Percentiles rank a stretch among this genome's conserved stretches.
Conservation (phyloP, 2,797 vertebrate genomes). For the Tympanoctomys barrerae region DNA sequence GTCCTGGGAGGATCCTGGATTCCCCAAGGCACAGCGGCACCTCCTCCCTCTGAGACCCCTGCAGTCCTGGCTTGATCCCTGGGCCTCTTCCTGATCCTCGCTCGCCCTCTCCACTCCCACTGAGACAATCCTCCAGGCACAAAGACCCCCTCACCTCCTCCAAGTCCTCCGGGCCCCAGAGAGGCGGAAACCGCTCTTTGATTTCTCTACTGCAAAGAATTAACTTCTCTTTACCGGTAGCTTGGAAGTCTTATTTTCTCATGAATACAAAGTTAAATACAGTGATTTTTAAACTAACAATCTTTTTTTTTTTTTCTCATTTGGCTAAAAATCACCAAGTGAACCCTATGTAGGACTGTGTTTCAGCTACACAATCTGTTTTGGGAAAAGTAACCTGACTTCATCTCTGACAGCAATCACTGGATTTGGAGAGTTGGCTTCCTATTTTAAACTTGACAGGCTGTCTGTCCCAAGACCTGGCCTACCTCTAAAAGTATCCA, state of each 20-base stretch:
- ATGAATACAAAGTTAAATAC: slow-evolving; percentile 64
- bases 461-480: not conserved
- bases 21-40: not conserved
- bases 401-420: not conserved
- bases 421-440: not conserved
- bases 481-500: not conserved
- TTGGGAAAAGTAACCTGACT: not conserved
- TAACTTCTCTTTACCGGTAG: slow-evolving; percentile 69
- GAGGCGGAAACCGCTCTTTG: slow-evolving; percentile 71
- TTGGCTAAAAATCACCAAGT: slow-evolving; percentile 22
- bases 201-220: slow-evolving; percentile 79
- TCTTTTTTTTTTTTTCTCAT: slow-evolving; percentile 23
- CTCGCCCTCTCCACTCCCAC: slow-evolving; percentile 62
- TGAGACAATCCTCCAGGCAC: slow-evolving; percentile 79
- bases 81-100: slow-evolving; percentile 65
- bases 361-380: not conserved
- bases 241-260: slow-evolving; percentile 73
- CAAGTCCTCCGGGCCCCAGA: slow-evolving; percentile 43
- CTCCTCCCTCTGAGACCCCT: slow-evolving; percentile 56
- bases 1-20: not conserved
- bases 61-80: slow-evolving; percentile 57
- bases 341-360: not conserved
- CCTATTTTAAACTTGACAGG: slow-evolving; percentile 28
- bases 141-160: slow-evolving; percentile 78
- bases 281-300: not conserved